These are phyloP conservation scores for Elachura formosa DNA, from an alignment of 2,113 vertebrate genomes.

Conservation along the genomic window DNA sequence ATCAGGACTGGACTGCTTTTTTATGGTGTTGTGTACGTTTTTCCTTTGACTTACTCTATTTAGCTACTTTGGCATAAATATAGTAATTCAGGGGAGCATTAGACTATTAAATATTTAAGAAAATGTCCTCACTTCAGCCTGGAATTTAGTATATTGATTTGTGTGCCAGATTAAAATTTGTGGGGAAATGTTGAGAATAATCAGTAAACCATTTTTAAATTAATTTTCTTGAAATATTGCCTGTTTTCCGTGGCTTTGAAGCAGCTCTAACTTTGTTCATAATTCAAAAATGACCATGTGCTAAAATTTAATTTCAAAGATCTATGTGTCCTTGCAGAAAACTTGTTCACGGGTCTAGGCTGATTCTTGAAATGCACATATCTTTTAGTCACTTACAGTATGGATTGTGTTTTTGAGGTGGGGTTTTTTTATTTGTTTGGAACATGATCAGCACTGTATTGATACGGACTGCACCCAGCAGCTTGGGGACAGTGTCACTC, in stretches of 20 bases:
- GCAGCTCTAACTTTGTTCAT: not conserved
- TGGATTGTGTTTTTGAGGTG: not conserved
- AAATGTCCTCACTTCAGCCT: constrained; percentile 12
- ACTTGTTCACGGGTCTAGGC: not conserved
- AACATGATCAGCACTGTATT: not conserved
- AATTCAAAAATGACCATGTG: not conserved
- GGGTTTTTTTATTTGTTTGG: not conserved
- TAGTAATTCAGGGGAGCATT: constrained; percentile 15
- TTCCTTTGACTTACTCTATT: not conserved
- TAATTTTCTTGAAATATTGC: constrained; percentile 3
- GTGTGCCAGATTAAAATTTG: not conserved
- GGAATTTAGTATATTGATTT: constrained; percentile 2
- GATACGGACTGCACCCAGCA: not conserved
- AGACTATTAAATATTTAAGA: constrained; percentile 37
- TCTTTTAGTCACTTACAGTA: not conserved
- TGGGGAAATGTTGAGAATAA: not conserved
- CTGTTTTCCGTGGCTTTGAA: not conserved
- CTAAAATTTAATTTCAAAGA: constrained; percentile 39
- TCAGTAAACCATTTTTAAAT: not conserved
- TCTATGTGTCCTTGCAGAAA: constrained; percentile 5
- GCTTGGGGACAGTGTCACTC: not conserved
- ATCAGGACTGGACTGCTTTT: not conserved
- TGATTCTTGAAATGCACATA: not conserved
- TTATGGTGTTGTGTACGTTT: not conserved
- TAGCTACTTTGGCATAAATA: constrained; percentile 14